Evolutionary conservation across 92 coral and sea anemone species (phyloP).

Genomic region (Palythoa grandiflora): DNA sequence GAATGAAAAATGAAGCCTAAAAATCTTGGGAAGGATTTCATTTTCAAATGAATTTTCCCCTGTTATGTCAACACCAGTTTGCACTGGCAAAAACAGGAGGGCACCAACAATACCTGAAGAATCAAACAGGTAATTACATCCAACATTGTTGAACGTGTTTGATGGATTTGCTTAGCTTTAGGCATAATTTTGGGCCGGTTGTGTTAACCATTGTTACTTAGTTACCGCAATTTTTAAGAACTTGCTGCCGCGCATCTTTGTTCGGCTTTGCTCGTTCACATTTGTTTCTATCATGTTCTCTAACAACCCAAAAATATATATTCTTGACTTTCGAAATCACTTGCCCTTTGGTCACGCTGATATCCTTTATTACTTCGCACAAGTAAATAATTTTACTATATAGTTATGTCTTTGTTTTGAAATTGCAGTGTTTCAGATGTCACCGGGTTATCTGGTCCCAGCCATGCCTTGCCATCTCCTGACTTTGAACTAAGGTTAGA

Average conservation of each 20-base stretch:
- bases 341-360: not conserved
- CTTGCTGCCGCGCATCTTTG: not conserved
- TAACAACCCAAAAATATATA: too few relatives aligned
- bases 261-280: not conserved
- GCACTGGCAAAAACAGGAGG: not conserved
- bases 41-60: not conserved
- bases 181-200: not conserved
- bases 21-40: not conserved
- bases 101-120: not conserved
- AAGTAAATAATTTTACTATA: too few relatives aligned
- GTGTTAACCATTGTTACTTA: too few relatives aligned
- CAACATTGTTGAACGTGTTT: not conserved
- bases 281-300: not conserved
- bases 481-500: constrained; percentile 1
- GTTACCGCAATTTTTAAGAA: too few relatives aligned
- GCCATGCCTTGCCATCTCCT: constrained; percentile 6
- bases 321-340: not conserved
- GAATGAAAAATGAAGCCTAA: too few relatives aligned
- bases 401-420: too few relatives aligned
- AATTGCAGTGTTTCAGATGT: not conserved
- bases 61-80: not conserved
- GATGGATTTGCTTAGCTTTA: not conserved
- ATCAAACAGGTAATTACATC: not conserved
- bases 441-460: not conserved
- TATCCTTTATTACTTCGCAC: too few relatives aligned